phyloP scores from a whole-genome alignment of 2,888 invertebrate species.

The Clitarchus hookeri region DNA sequence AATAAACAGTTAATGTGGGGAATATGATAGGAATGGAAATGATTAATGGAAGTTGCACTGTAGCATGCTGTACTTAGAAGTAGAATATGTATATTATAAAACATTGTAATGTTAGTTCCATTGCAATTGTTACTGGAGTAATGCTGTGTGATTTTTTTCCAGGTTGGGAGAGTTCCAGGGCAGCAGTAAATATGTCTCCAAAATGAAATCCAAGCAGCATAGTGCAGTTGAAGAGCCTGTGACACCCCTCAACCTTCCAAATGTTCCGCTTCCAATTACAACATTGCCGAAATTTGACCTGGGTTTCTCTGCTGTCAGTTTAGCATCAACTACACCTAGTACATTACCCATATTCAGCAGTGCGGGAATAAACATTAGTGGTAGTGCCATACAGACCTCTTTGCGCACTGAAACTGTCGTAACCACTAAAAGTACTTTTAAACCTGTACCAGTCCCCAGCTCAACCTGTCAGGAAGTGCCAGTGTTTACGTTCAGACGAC shows the following conservation, averaged over 20 bases:
- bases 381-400: not conserved
- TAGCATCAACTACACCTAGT: not conserved
- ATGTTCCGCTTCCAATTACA: constrained; percentile 60
- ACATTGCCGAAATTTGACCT: constrained; percentile 63
- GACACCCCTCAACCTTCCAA: constrained; percentile 49
- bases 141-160: not conserved
- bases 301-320: constrained; percentile 44
- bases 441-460: not conserved
- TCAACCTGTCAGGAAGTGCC: not conserved
- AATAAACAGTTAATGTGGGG: too few species aligned
- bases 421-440: not conserved
- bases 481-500: not conserved
- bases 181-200: constrained; percentile 29
- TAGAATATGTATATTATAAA: too few species aligned
- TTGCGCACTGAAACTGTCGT: not conserved
- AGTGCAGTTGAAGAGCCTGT: constrained; percentile 37
- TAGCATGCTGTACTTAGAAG: too few species aligned
- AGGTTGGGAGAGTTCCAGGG: constrained; percentile 32
- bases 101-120: too few species aligned
- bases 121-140: too few species aligned
- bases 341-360: not conserved
- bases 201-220: constrained; percentile 37
- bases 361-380: not conserved
- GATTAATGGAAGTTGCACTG: too few species aligned
- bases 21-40: too few species aligned